Conservation (phyloP, 1,140 invertebrate species). For the Zaprionus ornatus region DNA sequence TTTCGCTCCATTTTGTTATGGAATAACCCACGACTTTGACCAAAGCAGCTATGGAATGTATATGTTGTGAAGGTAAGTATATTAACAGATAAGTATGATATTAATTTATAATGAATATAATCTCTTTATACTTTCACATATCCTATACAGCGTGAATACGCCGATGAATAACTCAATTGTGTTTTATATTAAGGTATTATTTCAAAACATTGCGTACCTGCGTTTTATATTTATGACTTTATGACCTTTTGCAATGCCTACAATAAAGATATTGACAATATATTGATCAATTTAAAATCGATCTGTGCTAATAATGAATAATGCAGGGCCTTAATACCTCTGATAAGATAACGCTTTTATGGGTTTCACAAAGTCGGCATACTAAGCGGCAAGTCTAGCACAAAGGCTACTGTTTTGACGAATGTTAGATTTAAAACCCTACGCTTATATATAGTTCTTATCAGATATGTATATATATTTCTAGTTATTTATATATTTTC, state of each 20-base stretch:
- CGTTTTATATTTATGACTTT: not conserved
- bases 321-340: not conserved
- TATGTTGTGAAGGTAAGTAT: not conserved
- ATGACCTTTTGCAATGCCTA: not conserved
- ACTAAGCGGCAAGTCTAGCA: not conserved
- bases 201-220: not conserved
- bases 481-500: constrained; percentile 33
- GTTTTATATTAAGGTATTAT: not conserved
- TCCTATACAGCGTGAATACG: too few relatives aligned
- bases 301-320: constrained; percentile 2
- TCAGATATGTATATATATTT: not conserved
- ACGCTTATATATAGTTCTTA: not conserved
- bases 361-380: not conserved
- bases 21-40: constrained; percentile 73
- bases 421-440: constrained; percentile 17
- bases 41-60: constrained; percentile 47
- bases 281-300: not conserved
- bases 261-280: constrained; percentile 4
- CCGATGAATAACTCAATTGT: not conserved
- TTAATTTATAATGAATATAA: too few relatives aligned
- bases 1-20: constrained; percentile 72
- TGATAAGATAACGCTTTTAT: constrained; percentile 5
- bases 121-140: too few relatives aligned
- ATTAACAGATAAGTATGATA: too few relatives aligned
- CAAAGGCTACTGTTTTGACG: not conserved